These are phyloP conservation scores for Peribatodes rhomboidaria DNA, from an alignment of 2,888 invertebrate genomes.

Conservation along the genomic window DNA sequence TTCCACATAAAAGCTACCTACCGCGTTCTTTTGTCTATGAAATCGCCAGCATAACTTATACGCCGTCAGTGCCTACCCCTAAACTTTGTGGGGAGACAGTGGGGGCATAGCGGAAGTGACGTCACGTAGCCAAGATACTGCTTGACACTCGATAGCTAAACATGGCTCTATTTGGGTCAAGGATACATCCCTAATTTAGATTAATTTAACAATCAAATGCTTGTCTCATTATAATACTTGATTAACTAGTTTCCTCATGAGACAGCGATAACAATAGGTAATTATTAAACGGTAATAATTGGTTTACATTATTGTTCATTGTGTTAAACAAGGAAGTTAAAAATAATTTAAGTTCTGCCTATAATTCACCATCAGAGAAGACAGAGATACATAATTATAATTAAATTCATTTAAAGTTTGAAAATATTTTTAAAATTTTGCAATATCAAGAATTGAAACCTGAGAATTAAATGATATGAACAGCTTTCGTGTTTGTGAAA, in stretches of 20 bases:
- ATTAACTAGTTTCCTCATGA: conserved; percentile 6
- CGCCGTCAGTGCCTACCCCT: conserved; percentile 25
- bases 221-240: conserved; percentile 1
- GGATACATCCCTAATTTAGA: conserved; percentile 38
- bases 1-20: conserved; percentile 41
- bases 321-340: conserved; percentile 7
- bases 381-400: too few relatives aligned
- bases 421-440: too few relatives aligned
- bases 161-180: conserved; percentile 35
- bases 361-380: not conserved
- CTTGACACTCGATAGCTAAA: conserved; percentile 38
- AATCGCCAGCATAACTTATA: conserved; percentile 41
- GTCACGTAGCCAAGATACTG: conserved; percentile 33
- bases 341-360: not conserved
- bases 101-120: conserved; percentile 12
- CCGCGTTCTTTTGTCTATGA: conserved; percentile 46
- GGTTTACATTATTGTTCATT: conserved; percentile 6
- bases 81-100: conserved; percentile 3
- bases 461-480: too few relatives aligned
- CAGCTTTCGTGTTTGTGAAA: not conserved
- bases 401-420: too few relatives aligned
- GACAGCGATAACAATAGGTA: conserved; percentile 3
- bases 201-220: conserved; percentile 13
- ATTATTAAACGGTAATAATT: conserved; percentile 6
- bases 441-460: too few relatives aligned